A percentile compares a stretch with the other conserved stretches of the same genome.
Evolutionary conservation across 2,888 invertebrate genomes (phyloP).

Genomic region (Nymphalis urticae): DNA sequence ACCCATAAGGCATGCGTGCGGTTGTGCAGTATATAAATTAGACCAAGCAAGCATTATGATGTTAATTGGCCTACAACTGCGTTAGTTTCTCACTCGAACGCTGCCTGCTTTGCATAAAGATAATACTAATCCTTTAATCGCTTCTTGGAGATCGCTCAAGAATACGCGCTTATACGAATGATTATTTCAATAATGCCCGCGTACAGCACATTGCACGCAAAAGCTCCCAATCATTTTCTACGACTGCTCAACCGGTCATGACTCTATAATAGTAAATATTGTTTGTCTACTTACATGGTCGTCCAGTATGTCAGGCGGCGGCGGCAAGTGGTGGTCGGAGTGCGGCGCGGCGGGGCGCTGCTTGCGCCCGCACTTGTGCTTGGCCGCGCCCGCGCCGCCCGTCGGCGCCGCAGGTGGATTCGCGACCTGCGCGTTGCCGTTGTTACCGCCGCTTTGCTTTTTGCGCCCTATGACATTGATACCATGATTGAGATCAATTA

Average conservation of each 20-base stretch:
- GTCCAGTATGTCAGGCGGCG: constrained; percentile 73
- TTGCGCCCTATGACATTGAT: constrained; percentile 41
- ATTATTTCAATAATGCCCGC: background rate
- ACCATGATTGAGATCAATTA: background rate
- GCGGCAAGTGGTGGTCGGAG: constrained; percentile 76
- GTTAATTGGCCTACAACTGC: background rate
- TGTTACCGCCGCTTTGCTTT: constrained; percentile 53
- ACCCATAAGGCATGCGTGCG: constrained; percentile 35
- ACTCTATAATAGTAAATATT: background rate
- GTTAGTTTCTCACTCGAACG: background rate
- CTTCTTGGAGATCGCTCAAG: constrained; percentile 6
- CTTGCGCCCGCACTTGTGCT: constrained; percentile 76
- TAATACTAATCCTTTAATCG: background rate
- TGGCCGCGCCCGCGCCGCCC: constrained; percentile 46
- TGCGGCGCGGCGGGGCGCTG: constrained; percentile 66
- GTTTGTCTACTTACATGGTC: constrained; percentile 56
- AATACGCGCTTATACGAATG: background rate
- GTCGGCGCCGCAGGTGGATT: constrained; percentile 39
- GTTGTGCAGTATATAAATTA: constrained; percentile 30
- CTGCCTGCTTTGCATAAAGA: background rate
- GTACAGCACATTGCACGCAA: background rate
- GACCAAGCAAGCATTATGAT: constrained; percentile 28
- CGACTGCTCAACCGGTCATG: background rate
- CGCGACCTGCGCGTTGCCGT: constrained; percentile 47
- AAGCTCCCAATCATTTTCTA: background rate